These are phyloP conservation scores for Leptoteleia sp. DNA, from an alignment of 1,140 invertebrate genomes.

Conservation along the genomic window DNA sequence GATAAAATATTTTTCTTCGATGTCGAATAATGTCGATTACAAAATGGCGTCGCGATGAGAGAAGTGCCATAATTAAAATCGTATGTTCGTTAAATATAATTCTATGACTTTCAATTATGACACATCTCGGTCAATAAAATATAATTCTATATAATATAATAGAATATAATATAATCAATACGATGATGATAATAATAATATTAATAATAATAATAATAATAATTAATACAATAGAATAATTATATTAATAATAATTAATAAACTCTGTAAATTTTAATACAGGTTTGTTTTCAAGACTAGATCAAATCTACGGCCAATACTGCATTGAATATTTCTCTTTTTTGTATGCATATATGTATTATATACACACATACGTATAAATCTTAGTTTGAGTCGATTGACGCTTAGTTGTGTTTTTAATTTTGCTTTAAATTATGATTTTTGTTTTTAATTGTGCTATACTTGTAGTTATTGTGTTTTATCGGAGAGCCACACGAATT, in stretches of 20 bases:
- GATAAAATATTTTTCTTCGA: slow-evolving; percentile 24
- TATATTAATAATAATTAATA: slow-evolving; percentile 67
- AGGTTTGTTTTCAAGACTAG: slow-evolving; percentile 78
- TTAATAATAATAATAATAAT: slow-evolving; percentile 68
- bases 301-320: slow-evolving; percentile 71
- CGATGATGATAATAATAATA: slow-evolving; percentile 69
- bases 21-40: slow-evolving; percentile 24
- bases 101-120: slow-evolving; percentile 25
- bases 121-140: slow-evolving; percentile 52
- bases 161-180: slow-evolving; percentile 43
- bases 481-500: too few relatives aligned
- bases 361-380: too few relatives aligned
- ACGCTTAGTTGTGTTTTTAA: too few relatives aligned
- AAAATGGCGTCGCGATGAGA: slow-evolving; percentile 46
- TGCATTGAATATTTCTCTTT: slow-evolving; percentile 59
- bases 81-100: slow-evolving; percentile 14
- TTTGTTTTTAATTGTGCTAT: too few relatives aligned
- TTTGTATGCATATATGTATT: slow-evolving; percentile 25
- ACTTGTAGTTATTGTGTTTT: too few relatives aligned
- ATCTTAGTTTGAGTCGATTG: too few relatives aligned
- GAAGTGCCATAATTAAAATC: slow-evolving; percentile 39
- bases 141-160: slow-evolving; percentile 61
- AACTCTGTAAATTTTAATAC: slow-evolving; percentile 77
- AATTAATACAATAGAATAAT: slow-evolving; percentile 57
- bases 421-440: too few relatives aligned